phyloP scores from a whole-genome alignment of 2,888 invertebrate genomes.

The Mylabris sibirica region DNA sequence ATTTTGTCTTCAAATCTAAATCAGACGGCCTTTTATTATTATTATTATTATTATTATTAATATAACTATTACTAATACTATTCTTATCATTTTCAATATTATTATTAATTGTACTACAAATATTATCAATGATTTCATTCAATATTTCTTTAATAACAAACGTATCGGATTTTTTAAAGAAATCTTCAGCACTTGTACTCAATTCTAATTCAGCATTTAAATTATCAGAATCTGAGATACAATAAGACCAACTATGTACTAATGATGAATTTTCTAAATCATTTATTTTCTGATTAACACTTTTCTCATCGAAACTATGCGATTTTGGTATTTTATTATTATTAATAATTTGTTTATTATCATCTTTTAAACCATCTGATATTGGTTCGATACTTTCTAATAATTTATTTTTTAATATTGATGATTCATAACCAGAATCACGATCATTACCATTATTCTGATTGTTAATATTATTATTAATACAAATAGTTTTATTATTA shows the following conservation, averaged over 20 bases:
- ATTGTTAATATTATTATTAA: conserved; percentile 21
- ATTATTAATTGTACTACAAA: conserved; percentile 54
- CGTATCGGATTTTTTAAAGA: conserved; percentile 65
- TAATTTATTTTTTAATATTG: conserved; percentile 39
- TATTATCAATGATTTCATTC: conserved; percentile 67
- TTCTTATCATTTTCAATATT: conserved; percentile 21
- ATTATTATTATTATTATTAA: conserved; percentile 22
- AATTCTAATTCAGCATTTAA: conserved; percentile 63
- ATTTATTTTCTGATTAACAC: conserved; percentile 51
- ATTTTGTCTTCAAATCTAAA: conserved; percentile 50
- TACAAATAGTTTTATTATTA: conserved; percentile 34
- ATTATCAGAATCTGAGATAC: conserved; percentile 62
- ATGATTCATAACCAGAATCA: conserved; percentile 56
- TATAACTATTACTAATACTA: conserved; percentile 14
- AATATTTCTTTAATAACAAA: conserved; percentile 66
- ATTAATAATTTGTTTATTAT: conserved; percentile 37
- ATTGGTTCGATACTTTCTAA: conserved; percentile 59
- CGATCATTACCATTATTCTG: conserved; percentile 40
- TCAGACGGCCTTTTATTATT: conserved; percentile 44
- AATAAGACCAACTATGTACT: conserved; percentile 67
- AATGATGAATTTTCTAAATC: conserved; percentile 61
- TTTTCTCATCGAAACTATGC: conserved; percentile 60
- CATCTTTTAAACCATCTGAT: conserved; percentile 56
- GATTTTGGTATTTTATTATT: conserved; percentile 53
- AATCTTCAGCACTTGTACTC: conserved; percentile 73